Evolutionary conservation across 1,140 invertebrate species (phyloP).

Genomic region (Drosophila repleta): DNA sequence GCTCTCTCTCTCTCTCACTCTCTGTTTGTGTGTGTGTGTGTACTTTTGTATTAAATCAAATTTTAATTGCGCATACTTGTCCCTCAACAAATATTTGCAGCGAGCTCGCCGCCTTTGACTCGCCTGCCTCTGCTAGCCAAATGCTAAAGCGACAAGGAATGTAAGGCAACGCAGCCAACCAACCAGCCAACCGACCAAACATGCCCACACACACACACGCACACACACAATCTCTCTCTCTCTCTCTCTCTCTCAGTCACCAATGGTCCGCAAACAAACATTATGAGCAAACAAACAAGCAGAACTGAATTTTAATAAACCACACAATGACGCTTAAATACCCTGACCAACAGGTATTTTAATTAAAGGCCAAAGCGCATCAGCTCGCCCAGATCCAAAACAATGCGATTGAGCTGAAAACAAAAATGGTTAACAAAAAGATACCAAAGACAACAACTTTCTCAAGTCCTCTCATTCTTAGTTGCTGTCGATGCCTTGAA

Average conservation of each 20-base stretch:
- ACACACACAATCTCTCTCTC: constrained; percentile 14
- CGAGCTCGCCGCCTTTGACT: constrained; percentile 75
- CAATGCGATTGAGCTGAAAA: no score
- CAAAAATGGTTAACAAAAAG: no score
- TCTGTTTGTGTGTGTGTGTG: constrained; percentile 11
- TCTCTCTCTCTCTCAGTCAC: constrained; percentile 11
- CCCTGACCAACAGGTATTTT: constrained; percentile 37
- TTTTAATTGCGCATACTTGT: constrained; percentile 83
- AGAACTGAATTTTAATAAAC: constrained; percentile 32
- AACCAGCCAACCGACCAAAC: constrained; percentile 6
- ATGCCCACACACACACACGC: constrained; percentile 7
- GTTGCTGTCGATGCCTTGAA: no score
- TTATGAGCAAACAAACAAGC: constrained; percentile 70
- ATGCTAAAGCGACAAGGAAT: constrained; percentile 76
- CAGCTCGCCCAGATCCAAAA: not conserved
- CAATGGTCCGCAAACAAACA: constrained; percentile 62
- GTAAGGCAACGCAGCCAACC: constrained; percentile 60
- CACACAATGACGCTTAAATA: constrained; percentile 13
- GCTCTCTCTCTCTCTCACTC: no score
- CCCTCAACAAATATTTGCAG: constrained; percentile 78
- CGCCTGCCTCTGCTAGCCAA: constrained; percentile 41
- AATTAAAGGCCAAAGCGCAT: not conserved
- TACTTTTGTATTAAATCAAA: constrained; percentile 81
- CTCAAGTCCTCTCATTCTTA: no score
- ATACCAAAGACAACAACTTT: no score